These are phyloP conservation scores for Creontiades dilutus DNA, from an alignment of 2,888 invertebrate genomes.

Conservation along the genomic window DNA sequence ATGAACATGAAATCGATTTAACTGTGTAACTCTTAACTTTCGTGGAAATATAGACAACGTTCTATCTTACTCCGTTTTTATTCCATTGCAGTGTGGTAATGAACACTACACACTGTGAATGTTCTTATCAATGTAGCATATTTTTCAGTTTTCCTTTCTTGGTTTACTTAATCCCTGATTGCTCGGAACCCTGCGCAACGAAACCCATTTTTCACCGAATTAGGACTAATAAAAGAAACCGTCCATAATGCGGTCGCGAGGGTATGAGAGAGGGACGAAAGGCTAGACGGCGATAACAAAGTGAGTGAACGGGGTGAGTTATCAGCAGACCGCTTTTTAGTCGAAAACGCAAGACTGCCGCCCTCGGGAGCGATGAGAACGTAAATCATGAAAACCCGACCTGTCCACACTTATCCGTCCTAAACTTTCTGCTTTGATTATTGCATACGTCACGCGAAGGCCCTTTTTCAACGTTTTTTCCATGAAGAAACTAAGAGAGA, in stretches of 20 bases:
- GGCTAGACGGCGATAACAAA: slow-evolving; percentile 1
- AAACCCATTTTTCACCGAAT: no score
- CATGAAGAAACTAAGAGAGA: no score
- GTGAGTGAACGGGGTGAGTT: neutral
- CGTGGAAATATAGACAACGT: no score
- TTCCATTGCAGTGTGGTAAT: no score
- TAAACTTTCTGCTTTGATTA: slow-evolving; percentile 43
- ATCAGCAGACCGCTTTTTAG: slow-evolving; percentile 22
- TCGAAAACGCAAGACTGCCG: slow-evolving; percentile 49
- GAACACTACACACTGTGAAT: no score
- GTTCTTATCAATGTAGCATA: no score
- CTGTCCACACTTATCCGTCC: slow-evolving; percentile 62
- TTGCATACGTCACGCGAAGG: slow-evolving; percentile 53
- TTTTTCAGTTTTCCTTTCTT: no score
- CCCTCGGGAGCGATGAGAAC: neutral
- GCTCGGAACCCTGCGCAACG: no score
- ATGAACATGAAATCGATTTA: no score
- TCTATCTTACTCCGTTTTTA: no score
- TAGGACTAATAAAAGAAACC: slow-evolving; percentile 9
- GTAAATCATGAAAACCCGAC: slow-evolving; percentile 49
- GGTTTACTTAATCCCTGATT: no score
- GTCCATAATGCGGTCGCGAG: neutral
- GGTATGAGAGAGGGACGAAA: neutral
- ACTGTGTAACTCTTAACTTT: no score
- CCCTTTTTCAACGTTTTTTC: slow-evolving; percentile 5